Percentiles rank a stretch among this genome's conserved stretches.
Conservation (phyloP, 1,140 invertebrate species). For the Paraescarpia echinospica region DNA sequence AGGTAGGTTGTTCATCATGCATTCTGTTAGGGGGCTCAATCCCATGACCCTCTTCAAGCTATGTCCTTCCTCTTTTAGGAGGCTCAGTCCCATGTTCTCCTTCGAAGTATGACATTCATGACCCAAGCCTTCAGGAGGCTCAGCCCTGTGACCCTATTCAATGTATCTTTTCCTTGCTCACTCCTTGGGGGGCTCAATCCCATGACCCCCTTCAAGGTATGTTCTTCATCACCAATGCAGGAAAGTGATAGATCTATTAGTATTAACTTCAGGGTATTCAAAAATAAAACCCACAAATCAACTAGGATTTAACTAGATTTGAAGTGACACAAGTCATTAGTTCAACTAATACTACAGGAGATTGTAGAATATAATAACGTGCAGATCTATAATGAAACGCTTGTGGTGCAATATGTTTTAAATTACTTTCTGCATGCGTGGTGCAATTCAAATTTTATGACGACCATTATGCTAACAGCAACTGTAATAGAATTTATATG, state of each 20-base stretch:
- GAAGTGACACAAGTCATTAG: neutral
- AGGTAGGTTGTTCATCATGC: slow-evolving; percentile 31
- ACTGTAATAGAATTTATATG: neutral
- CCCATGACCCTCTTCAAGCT: slow-evolving; percentile 55
- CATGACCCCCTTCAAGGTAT: too few species aligned
- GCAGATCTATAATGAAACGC: neutral
- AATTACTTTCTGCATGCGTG: neutral
- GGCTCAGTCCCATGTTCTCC: slow-evolving; percentile 50
- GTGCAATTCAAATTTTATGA: neutral
- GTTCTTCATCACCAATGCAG: too few species aligned
- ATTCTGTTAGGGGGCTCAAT: slow-evolving; percentile 51
- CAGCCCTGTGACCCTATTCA: slow-evolving; percentile 58
- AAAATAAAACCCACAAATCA: neutral
- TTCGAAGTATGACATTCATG: too few species aligned
- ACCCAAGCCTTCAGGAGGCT: slow-evolving; percentile 38
- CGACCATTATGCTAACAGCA: neutral
- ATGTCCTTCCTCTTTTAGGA: slow-evolving; percentile 40
- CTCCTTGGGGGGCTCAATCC: too few species aligned
- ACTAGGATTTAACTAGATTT: neutral
- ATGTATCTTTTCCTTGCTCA: neutral
- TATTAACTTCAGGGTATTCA: slow-evolving; percentile 12
- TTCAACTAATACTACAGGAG: neutral
- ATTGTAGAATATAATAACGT: neutral
- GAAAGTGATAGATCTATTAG: too few species aligned
- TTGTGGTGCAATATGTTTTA: neutral